Conservation (phyloP, 2,113 vertebrate species). For the Conger conger region DNA sequence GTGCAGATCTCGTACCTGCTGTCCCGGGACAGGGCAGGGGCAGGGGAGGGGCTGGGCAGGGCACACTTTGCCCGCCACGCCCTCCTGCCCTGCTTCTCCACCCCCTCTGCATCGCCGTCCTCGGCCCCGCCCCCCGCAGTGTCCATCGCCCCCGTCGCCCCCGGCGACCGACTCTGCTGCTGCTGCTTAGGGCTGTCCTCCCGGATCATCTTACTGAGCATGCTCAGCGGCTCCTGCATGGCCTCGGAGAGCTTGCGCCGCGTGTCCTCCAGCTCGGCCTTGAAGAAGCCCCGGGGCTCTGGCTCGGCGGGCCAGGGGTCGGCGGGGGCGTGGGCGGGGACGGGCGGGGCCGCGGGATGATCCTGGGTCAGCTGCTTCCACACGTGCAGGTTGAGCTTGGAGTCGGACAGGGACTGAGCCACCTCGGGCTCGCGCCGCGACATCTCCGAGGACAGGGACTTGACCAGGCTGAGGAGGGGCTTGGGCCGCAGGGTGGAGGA, state of each 20-base stretch:
- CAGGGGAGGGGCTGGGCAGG: constrained; percentile 35
- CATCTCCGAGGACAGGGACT: constrained; percentile 71
- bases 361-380: constrained; percentile 64
- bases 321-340: constrained; percentile 57
- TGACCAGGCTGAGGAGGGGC: constrained; percentile 69
- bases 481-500: constrained; percentile 48
- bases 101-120: constrained; percentile 15
- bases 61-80: background rate
- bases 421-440: constrained; percentile 66
- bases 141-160: constrained; percentile 40
- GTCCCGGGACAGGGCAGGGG: constrained; percentile 43
- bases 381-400: constrained; percentile 70
- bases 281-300: constrained; percentile 65
- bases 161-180: constrained; percentile 3
- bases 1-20: constrained; percentile 70
- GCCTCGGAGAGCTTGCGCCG: constrained; percentile 74
- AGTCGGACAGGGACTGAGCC: constrained; percentile 71
- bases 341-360: constrained; percentile 50
- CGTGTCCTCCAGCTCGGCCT: constrained; percentile 75
- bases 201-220: constrained; percentile 79
- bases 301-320: constrained; percentile 58
- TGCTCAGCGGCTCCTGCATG: constrained; percentile 77
- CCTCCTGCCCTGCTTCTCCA: constrained; percentile 31
- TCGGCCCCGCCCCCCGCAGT: constrained; percentile 41
- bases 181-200: constrained; percentile 69